Evolutionary conservation across 2,888 invertebrate genomes (phyloP), one percentile per base, ranked within the genome.

Genomic region (Caenorhabditis japonica): DNA sequence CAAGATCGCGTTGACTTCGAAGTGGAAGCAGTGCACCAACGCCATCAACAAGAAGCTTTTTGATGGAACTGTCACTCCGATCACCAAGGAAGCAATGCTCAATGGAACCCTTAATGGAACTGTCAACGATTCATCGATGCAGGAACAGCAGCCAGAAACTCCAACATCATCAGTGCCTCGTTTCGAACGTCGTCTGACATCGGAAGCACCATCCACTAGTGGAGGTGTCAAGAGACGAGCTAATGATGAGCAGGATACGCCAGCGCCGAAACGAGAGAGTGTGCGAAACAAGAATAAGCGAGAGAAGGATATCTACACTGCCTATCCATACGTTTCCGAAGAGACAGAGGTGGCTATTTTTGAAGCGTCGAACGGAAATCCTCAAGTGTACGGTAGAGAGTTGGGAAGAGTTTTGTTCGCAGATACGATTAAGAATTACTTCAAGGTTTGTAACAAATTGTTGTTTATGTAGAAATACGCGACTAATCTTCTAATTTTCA

Each of bases 21-120:
- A 82, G 43, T 82, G 82, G 82, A 82, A 82, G 60, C 36, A 75
- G 4, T 79, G 79, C 72, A 80, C 82, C 8, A 75, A 76, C 17
- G 76, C 80, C 8, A 82, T 82, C 49, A 80, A 80, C 43, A 80
- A 77, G 52, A 77, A 74, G 30, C 66, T 58, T 4, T 49, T 56
- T 25, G 73, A 71, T 27, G 61, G 76, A 19, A 64, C 64, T 23
- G 64, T 64, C 15, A 64, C 64, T 49, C 64, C 64, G 17, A 64
- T 49, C 61, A 44, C 52, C n/a, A 43, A 27, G 44, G 66, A 68
- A 30, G 66, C 58, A 4, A 19, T 68, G 8, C 21, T 58, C 13
- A 52, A 21, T 12, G 39, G 17, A 39, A 4, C 17, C n/a, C 13
- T 1, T 5, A 17, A 5, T 13, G 56, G 25, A 1, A 36, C 44